phyloP scores from a whole-genome alignment of 2,888 invertebrate species.

The Mesochorus sp. region DNA sequence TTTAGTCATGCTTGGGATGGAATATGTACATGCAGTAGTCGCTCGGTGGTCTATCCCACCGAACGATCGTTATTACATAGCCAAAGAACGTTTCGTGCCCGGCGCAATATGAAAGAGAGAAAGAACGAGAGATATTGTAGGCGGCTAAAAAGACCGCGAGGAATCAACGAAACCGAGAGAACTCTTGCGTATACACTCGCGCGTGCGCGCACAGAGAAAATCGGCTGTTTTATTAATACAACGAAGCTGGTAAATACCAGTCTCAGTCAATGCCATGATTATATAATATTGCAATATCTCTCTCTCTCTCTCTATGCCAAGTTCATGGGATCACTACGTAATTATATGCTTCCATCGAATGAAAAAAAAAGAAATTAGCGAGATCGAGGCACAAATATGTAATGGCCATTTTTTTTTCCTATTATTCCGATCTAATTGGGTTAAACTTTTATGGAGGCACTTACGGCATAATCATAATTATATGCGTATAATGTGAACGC shows the following conservation, averaged over 20 bases:
- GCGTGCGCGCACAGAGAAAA: not conserved
- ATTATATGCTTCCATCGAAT: too few relatives aligned
- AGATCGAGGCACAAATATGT: not conserved
- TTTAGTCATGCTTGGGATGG: constrained; percentile 41
- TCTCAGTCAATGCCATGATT: constrained; percentile 33
- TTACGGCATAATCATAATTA: too few relatives aligned
- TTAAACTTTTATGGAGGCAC: too few relatives aligned
- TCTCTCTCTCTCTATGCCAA: constrained; percentile 13
- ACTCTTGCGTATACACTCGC: constrained; percentile 10
- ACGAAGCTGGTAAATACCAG: constrained; percentile 26
- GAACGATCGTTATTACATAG: constrained; percentile 26
- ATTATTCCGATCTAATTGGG: too few relatives aligned
- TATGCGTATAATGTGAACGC: too few relatives aligned
- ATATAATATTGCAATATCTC: too few relatives aligned
- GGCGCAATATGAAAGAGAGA: not conserved
- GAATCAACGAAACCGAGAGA: constrained; percentile 27
- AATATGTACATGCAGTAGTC: constrained; percentile 32
- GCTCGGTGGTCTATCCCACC: constrained; percentile 35
- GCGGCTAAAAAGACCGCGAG: constrained; percentile 19
- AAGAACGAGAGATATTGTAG: not conserved
- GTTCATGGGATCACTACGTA: constrained; percentile 11
- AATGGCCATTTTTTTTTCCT: too few relatives aligned
- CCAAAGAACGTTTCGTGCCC: constrained; percentile 25
- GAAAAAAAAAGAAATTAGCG: not conserved
- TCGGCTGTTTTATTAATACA: constrained; percentile 39